phyloP scores from a whole-genome alignment of 2,888 invertebrate species.

The Cephus nigrinus region DNA sequence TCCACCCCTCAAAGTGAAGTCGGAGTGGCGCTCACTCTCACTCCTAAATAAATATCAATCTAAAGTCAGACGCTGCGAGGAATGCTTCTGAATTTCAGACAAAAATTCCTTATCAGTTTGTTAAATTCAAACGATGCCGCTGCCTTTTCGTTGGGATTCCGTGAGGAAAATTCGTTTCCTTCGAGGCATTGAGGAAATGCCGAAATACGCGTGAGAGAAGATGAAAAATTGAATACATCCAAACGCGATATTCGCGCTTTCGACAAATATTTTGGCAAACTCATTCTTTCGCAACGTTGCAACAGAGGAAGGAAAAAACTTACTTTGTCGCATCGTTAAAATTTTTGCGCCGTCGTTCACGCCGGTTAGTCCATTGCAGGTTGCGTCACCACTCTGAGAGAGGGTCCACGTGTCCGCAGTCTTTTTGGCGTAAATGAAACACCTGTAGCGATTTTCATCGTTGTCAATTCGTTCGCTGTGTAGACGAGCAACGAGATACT shows the following conservation, averaged over 20 bases:
- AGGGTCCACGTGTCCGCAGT: conserved; percentile 73
- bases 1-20: neutral
- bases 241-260: neutral
- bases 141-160: too few species aligned
- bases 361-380: conserved; percentile 80
- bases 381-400: conserved; percentile 83
- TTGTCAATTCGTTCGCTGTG: conserved; percentile 81
- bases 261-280: neutral
- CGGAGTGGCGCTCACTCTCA: neutral
- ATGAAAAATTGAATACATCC: too few species aligned
- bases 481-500: conserved; percentile 84
- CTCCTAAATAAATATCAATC: neutral
- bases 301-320: conserved; percentile 28
- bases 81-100: too few species aligned
- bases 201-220: neutral
- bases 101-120: too few species aligned
- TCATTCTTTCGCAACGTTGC: neutral
- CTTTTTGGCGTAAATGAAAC: conserved; percentile 85
- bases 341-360: conserved; percentile 82
- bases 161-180: neutral
- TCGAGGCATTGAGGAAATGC: neutral
- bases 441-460: conserved; percentile 84
- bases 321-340: conserved; percentile 70
- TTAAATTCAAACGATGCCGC: too few species aligned
- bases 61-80: neutral